Evolutionary conservation across 2,888 invertebrate species (phyloP).

Genomic region (Toxonevra muliebris): DNA sequence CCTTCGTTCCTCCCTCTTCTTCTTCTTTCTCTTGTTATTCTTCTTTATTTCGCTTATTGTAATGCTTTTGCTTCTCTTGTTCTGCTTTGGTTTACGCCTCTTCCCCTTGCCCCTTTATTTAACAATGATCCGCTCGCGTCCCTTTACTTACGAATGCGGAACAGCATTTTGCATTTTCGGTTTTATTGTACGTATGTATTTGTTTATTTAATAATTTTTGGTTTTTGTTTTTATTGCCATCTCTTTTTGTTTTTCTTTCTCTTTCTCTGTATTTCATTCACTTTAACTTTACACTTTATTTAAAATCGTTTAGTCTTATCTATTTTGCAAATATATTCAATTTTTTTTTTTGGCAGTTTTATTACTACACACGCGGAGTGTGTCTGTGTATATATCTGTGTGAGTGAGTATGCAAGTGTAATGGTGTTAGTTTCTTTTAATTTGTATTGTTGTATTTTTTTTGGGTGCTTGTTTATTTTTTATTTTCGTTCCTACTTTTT

Average conservation of each 20-base stretch:
- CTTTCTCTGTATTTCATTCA: neutral
- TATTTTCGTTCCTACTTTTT: constrained; percentile 6
- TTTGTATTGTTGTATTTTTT: constrained; percentile 17
- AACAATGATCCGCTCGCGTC: neutral
- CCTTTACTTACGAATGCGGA: too few relatives aligned
- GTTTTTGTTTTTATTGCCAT: neutral
- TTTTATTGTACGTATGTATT: neutral
- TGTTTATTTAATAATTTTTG: neutral
- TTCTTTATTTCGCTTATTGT: neutral
- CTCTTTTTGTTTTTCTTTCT: neutral
- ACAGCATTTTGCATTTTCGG: too few relatives aligned
- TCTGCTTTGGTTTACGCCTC: neutral
- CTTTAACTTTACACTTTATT: neutral
- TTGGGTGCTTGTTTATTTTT: constrained; percentile 7
- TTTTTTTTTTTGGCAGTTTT: constrained; percentile 24
- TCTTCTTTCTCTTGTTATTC: neutral
- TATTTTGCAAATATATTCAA: constrained; percentile 20
- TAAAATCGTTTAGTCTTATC: constrained; percentile 20
- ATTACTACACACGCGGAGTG: neutral
- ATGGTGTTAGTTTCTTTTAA: constrained; percentile 1
- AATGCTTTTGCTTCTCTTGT: neutral
- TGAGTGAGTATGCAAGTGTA: constrained; percentile 10
- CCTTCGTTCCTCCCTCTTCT: neutral
- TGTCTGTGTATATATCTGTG: neutral
- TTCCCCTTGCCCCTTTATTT: neutral